phyloP scores from a whole-genome alignment of 2,888 invertebrate species.

The Ennomos erosarius region DNA sequence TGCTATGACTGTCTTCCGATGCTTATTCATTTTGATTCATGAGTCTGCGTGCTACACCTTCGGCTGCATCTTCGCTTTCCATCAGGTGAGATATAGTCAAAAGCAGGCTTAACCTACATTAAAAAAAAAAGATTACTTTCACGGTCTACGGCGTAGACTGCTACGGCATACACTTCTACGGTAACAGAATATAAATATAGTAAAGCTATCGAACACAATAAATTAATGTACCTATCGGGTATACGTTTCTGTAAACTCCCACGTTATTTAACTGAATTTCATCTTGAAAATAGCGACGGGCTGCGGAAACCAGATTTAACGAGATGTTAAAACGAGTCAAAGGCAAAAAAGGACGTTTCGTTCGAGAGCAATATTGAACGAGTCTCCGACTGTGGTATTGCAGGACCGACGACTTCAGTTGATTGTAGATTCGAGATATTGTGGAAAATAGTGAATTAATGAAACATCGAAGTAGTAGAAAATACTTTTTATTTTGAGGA shows the following conservation, averaged over 20 bases:
- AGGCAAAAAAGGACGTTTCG: slow-evolving; percentile 48
- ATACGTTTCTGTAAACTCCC: slow-evolving; percentile 4
- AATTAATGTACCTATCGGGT: not conserved
- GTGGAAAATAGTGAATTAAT: slow-evolving; percentile 23
- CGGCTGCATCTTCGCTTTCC: no score
- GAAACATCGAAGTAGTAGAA: slow-evolving; percentile 16
- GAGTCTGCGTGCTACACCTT: no score
- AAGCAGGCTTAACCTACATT: no score
- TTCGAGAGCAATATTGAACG: slow-evolving; percentile 42
- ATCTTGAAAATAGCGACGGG: slow-evolving; percentile 44
- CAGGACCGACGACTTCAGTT: slow-evolving; percentile 33
- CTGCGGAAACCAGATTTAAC: slow-evolving; percentile 47
- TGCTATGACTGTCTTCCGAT: no score
- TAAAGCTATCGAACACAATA: no score
- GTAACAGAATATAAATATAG: no score
- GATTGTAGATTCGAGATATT: slow-evolving; percentile 24
- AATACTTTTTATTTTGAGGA: slow-evolving; percentile 7
- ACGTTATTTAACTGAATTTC: slow-evolving; percentile 33
- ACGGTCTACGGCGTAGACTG: no score
- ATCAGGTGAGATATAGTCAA: no score
- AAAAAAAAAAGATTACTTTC: no score
- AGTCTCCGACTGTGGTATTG: slow-evolving; percentile 34
- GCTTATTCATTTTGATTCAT: not conserved
- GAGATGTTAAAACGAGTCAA: slow-evolving; percentile 53
- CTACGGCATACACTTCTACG: no score